These are phyloP conservation scores for Heteromurus nitidus DNA, from an alignment of 2,888 invertebrate genomes.

Conservation along the genomic window DNA sequence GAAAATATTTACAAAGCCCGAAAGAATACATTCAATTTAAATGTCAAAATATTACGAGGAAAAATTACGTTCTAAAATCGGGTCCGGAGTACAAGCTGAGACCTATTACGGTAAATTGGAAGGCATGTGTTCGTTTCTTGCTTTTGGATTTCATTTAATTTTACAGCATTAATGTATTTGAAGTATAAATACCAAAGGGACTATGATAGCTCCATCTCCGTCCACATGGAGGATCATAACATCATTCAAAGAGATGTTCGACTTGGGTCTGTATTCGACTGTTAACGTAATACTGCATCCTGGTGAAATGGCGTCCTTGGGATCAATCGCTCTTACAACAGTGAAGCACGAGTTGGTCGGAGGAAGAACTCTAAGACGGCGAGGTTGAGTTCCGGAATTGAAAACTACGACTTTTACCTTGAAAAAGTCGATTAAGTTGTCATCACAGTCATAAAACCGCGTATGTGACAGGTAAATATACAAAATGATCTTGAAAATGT, in stretches of 20 bases:
- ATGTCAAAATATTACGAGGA: no score
- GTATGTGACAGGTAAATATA: no score
- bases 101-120: background rate
- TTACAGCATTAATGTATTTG: no score
- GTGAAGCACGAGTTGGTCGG: conserved; percentile 59
- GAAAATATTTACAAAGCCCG: no score
- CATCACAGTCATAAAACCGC: no score
- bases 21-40: no score
- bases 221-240: conserved; percentile 56
- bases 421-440: background rate
- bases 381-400: conserved; percentile 59
- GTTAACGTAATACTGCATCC: conserved; percentile 42
- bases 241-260: conserved; percentile 55
- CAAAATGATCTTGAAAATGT: background rate
- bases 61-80: conserved; percentile 19
- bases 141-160: no score
- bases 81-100: background rate
- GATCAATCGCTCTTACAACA: conserved; percentile 39
- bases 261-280: conserved; percentile 50
- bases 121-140: no score
- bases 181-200: conserved; percentile 61
- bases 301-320: conserved; percentile 50
- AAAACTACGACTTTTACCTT: conserved; percentile 35
- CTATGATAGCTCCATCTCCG: conserved; percentile 66
- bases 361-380: conserved; percentile 61